These are phyloP conservation scores for Rhodophaea formosa DNA, from an alignment of 2,888 invertebrate genomes.

Conservation along the genomic window DNA sequence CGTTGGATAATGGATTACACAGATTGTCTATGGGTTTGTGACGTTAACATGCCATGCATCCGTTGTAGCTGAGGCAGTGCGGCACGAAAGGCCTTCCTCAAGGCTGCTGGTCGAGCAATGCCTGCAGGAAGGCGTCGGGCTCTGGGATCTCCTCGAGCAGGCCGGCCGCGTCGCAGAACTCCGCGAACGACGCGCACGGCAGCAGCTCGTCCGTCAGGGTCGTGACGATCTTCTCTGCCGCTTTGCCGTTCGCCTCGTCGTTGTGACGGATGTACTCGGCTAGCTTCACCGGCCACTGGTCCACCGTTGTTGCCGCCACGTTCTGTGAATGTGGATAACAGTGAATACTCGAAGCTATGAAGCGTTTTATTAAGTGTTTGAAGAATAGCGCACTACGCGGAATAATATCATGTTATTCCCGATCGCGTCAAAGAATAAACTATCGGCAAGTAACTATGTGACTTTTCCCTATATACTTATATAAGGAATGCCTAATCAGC, in stretches of 20 bases:
- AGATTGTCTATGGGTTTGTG: constrained; percentile 1
- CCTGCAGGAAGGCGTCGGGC: constrained; percentile 77
- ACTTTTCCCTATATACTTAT: too few species aligned
- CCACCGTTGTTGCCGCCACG: constrained; percentile 85
- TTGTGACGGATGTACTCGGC: constrained; percentile 97
- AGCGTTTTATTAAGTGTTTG: too few species aligned
- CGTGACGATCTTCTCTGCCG: constrained; percentile 90
- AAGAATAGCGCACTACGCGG: too few species aligned
- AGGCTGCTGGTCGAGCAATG: constrained; percentile 58
- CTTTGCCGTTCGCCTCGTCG: constrained; percentile 94
- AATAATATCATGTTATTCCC: too few species aligned
- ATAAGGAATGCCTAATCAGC: too few species aligned
- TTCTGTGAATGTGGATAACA: constrained; percentile 67
- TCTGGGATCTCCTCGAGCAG: constrained; percentile 84
- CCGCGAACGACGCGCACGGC: constrained; percentile 93
- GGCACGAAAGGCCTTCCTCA: constrained; percentile 52
- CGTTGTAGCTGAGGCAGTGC: constrained; percentile 54
- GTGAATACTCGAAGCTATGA: not conserved
- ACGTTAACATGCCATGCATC: constrained; percentile 53
- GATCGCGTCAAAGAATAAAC: too few species aligned
- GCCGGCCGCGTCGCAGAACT: constrained; percentile 96
- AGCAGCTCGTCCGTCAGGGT: constrained; percentile 93
- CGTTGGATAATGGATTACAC: constrained; percentile 1
- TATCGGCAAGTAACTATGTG: too few species aligned
- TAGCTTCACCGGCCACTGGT: constrained; percentile 93